phyloP scores from a whole-genome alignment of 2,888 invertebrate species.

The Gryllus longicercus region DNA sequence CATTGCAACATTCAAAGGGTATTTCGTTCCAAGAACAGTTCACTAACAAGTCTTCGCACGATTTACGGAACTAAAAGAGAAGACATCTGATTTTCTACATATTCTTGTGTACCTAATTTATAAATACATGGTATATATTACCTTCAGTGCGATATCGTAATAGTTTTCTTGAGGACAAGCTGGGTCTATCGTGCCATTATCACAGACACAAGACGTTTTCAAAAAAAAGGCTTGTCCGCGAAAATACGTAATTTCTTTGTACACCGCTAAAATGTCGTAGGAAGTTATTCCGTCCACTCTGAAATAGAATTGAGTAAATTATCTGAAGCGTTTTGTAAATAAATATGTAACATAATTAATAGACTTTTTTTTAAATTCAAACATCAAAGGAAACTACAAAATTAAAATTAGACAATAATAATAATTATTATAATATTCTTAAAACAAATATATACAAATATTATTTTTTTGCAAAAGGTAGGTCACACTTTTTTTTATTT shows the following conservation, averaged over 20 bases:
- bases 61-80: slow-evolving; percentile 52
- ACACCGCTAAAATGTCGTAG: neutral
- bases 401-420: too few species aligned
- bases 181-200: neutral
- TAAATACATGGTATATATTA: neutral
- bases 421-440: too few species aligned
- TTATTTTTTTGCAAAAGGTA: too few species aligned
- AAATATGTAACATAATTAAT: too few species aligned
- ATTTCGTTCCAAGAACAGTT: slow-evolving; percentile 61
- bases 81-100: neutral
- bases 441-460: too few species aligned
- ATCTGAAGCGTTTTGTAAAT: too few species aligned
- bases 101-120: neutral
- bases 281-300: too few species aligned
- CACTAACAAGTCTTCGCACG: slow-evolving; percentile 55
- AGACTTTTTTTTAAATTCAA: too few species aligned
- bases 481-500: too few species aligned
- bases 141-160: neutral
- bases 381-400: too few species aligned
- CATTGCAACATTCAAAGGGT: slow-evolving; percentile 62
- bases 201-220: neutral
- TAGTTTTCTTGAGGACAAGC: neutral
- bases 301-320: too few species aligned
- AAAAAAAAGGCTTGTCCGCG: neutral
- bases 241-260: neutral